phyloP scores from a whole-genome alignment of 2,888 invertebrate species.

The Luperina nickerlii region DNA sequence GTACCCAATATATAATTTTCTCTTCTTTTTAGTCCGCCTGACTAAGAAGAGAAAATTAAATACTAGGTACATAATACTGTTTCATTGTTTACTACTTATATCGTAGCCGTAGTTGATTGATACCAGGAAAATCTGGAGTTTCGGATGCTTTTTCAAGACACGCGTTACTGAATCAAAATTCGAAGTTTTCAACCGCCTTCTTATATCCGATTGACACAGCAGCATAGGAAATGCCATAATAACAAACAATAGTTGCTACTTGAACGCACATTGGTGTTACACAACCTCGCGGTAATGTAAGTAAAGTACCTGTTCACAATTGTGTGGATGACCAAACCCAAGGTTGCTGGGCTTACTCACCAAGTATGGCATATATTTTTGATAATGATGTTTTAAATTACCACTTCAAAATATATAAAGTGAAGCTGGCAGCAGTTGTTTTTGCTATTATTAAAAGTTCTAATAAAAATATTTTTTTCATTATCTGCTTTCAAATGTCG shows the following conservation, averaged over 20 bases:
- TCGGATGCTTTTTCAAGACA: too few relatives aligned
- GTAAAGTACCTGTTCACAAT: conserved; percentile 57
- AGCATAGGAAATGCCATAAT: conserved; percentile 42
- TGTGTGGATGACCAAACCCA: conserved; percentile 67
- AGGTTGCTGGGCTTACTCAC: conserved; percentile 65
- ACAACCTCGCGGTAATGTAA: conserved; percentile 55
- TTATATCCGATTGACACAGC: conserved; percentile 25
- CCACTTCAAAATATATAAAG: not conserved
- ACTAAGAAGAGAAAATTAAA: not conserved
- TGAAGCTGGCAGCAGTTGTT: not conserved
- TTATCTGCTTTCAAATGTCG: not conserved
- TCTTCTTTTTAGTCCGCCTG: too few relatives aligned
- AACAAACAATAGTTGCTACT: conserved; percentile 53
- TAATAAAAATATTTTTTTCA: not conserved
- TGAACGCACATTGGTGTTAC: conserved; percentile 60
- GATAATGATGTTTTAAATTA: conserved; percentile 35
- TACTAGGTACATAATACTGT: not conserved
- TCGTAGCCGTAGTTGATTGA: not conserved
- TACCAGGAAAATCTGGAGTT: not conserved
- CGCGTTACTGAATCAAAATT: conserved; percentile 6
- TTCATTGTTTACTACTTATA: not conserved
- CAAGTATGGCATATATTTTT: conserved; percentile 18
- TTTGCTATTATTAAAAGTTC: not conserved
- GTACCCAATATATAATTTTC: too few relatives aligned
- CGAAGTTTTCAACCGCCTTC: conserved; percentile 2